Evolutionary conservation across 1,140 invertebrate genomes (phyloP).

Genomic region (Drosophila kohkoa): DNA sequence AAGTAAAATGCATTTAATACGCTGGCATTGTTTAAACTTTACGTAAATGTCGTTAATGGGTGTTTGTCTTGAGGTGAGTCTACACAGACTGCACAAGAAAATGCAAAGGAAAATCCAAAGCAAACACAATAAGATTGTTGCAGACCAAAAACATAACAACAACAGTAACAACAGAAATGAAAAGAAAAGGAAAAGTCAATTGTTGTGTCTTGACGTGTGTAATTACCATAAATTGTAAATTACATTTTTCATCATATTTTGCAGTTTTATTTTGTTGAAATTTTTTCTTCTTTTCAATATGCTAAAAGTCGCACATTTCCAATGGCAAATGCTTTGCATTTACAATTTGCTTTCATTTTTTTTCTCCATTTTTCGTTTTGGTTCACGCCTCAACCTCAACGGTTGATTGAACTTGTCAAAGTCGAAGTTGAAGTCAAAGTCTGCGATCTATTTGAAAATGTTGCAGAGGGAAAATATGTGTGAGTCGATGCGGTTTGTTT

Average conservation of each 20-base stretch:
- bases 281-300: conserved; percentile 32
- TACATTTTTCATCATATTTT: conserved; percentile 66
- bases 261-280: conserved; percentile 38
- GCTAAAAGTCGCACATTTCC: conserved; percentile 80
- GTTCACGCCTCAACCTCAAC: conserved; percentile 78
- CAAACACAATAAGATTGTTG: conserved; percentile 67
- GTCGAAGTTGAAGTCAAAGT: conserved; percentile 48
- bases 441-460: conserved; percentile 42
- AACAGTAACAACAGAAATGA: too few relatives aligned
- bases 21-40: conserved; percentile 62
- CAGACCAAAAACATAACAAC: not conserved
- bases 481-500: conserved; percentile 22
- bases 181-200: conserved; percentile 79
- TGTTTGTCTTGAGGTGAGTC: conserved; percentile 52
- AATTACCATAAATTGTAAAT: conserved; percentile 82
- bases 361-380: conserved; percentile 45
- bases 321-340: conserved; percentile 73
- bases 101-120: conserved; percentile 27
- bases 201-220: conserved; percentile 67
- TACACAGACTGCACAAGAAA: conserved; percentile 14
- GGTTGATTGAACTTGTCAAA: conserved; percentile 81
- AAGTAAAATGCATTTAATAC: conserved; percentile 44
- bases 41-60: conserved; percentile 78
- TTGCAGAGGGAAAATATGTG: conserved; percentile 44
- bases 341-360: conserved; percentile 42